phyloP scores from a whole-genome alignment of 2,113 vertebrate species.

The Isichthys henryi region DNA sequence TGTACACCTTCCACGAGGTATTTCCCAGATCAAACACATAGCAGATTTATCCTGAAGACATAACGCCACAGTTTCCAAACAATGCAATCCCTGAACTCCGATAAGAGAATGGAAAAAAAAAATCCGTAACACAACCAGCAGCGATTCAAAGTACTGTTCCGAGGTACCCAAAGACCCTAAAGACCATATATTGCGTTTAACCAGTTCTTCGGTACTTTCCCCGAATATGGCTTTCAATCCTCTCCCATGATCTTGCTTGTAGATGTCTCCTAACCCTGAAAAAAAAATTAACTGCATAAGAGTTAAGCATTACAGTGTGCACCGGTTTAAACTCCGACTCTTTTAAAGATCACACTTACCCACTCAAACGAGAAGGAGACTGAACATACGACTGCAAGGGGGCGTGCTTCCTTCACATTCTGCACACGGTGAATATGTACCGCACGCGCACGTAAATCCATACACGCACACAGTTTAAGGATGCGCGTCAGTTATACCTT shows the following conservation, averaged over 20 bases:
- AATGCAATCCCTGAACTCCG: slow-evolving; percentile 45
- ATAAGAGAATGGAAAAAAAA: background rate
- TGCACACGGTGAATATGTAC: background rate
- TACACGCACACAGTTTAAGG: background rate
- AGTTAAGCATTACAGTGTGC: background rate
- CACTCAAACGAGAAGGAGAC: background rate
- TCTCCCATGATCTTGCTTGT: slow-evolving; percentile 35
- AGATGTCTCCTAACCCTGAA: slow-evolving; percentile 25
- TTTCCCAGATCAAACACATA: slow-evolving; percentile 79
- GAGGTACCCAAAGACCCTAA: slow-evolving; percentile 34
- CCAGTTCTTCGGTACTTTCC: slow-evolving; percentile 31
- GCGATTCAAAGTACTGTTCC: slow-evolving; percentile 44
- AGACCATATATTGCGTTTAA: slow-evolving; percentile 27
- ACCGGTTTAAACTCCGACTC: background rate
- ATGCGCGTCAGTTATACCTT: background rate
- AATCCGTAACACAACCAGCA: slow-evolving; percentile 33
- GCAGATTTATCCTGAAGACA: slow-evolving; percentile 57
- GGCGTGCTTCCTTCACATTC: slow-evolving; percentile 33
- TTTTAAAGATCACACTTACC: background rate
- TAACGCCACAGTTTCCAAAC: slow-evolving; percentile 32
- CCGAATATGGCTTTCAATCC: slow-evolving; percentile 36
- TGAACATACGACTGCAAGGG: slow-evolving; percentile 30
- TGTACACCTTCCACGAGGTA: slow-evolving; percentile 73
- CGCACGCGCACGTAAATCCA: slow-evolving; percentile 6
- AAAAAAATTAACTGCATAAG: slow-evolving; percentile 13